These are phyloP conservation scores for Dicrurus megarhynchus DNA, from an alignment of 2,113 vertebrate species.

Conservation along the genomic window DNA sequence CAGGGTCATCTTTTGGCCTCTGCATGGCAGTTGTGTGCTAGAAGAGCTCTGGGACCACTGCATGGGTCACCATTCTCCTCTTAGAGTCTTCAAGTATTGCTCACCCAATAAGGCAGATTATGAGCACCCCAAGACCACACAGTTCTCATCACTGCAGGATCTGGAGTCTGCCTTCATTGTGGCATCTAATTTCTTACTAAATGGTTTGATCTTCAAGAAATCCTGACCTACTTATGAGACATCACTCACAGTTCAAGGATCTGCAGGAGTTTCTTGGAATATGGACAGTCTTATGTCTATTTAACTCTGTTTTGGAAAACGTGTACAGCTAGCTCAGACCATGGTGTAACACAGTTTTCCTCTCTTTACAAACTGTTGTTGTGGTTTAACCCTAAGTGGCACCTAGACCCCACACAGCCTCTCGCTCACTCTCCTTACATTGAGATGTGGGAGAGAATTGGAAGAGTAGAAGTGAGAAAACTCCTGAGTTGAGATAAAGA, in stretches of 20 bases:
- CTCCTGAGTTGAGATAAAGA: not conserved
- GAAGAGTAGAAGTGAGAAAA: not conserved
- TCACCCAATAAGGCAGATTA: not conserved
- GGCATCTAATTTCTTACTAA: not conserved
- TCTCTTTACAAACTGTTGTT: not conserved
- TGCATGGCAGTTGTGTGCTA: not conserved
- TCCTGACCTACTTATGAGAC: not conserved
- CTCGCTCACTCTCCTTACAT: fast-evolving
- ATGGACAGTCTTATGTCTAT: not conserved
- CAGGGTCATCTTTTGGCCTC: not conserved
- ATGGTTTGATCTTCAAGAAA: not conserved
- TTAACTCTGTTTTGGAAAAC: not conserved
- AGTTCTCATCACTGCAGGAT: not conserved
- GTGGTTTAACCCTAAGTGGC: not conserved
- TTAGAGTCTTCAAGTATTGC: not conserved
- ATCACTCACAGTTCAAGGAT: not conserved
- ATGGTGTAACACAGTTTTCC: not conserved
- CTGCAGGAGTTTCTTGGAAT: not conserved
- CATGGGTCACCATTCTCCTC: not conserved
- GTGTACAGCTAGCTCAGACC: not conserved
- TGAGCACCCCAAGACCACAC: not conserved
- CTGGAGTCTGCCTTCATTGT: not conserved
- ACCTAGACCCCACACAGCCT: not conserved
- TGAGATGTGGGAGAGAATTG: not conserved
- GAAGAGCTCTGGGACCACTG: not conserved